Evolutionary conservation across 2,113 vertebrate genomes (phyloP).

Genomic region (Meriones unguiculatus): DNA sequence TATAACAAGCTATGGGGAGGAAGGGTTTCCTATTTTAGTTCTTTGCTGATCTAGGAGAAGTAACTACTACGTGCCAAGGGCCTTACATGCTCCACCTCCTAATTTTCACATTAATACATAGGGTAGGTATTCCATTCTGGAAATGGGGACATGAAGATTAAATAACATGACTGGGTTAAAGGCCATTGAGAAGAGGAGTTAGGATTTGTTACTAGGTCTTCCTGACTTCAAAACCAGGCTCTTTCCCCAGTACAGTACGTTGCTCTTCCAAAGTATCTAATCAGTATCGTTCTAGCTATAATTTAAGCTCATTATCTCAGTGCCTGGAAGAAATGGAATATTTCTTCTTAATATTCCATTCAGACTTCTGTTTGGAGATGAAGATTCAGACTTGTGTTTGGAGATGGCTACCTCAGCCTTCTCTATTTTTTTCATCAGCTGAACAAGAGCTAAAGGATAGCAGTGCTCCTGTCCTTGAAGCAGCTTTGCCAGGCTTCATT

Average conservation of each 20-base stretch:
- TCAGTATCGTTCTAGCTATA: constrained; percentile 59
- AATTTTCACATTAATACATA: not conserved
- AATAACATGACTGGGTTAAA: not conserved
- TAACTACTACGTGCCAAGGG: constrained; percentile 22
- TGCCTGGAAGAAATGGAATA: constrained; percentile 44
- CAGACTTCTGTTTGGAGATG: not conserved
- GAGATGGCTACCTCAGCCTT: not conserved
- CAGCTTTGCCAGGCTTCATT: constrained; percentile 39
- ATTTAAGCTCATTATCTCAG: constrained; percentile 66
- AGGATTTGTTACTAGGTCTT: constrained; percentile 23
- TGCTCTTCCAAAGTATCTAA: constrained; percentile 61
- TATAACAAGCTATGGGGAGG: not conserved
- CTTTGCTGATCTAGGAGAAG: constrained; percentile 20
- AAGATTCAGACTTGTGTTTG: not conserved
- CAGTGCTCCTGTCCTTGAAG: not conserved
- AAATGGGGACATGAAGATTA: not conserved
- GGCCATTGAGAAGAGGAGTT: not conserved
- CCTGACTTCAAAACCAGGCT: constrained; percentile 36
- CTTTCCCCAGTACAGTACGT: not conserved
- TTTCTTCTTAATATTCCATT: constrained; percentile 52
- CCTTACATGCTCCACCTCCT: not conserved
- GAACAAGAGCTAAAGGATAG: not conserved
- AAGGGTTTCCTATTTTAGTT: constrained; percentile 22
- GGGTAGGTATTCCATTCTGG: not conserved
- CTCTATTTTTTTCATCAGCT: not conserved